Percentiles rank a stretch among this genome's conserved stretches.
These are phyloP conservation scores for Aptenodytes forsteri DNA, from an alignment of 2,113 vertebrate genomes.

Conservation along the genomic window DNA sequence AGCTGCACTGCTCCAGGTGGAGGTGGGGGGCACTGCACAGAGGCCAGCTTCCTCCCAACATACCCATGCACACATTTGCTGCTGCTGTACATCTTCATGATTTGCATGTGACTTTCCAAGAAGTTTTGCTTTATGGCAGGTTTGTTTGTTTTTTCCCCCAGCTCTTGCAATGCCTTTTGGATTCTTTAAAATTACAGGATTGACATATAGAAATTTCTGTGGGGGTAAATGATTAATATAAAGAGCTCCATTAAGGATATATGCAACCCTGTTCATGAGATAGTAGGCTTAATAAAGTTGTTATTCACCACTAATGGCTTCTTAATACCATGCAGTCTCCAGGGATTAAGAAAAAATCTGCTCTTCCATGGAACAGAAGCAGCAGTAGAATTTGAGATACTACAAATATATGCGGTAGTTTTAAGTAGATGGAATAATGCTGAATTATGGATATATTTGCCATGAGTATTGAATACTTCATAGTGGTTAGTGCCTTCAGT, in stretches of 20 bases:
- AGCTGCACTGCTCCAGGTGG: neutral
- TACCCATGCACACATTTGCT: neutral
- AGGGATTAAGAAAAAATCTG: constrained; percentile 1
- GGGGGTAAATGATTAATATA: neutral
- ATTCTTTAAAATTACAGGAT: neutral
- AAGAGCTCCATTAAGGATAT: neutral
- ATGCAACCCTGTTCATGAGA: neutral
- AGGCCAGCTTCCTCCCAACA: neutral
- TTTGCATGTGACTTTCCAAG: neutral
- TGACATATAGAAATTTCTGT: neutral
- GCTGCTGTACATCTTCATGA: neutral
- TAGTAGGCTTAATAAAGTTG: neutral
- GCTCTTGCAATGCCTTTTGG: neutral
- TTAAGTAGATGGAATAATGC: neutral
- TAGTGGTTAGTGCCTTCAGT: neutral
- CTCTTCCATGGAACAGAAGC: neutral
- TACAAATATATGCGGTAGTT: neutral
- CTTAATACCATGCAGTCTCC: neutral
- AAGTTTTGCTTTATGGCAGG: neutral
- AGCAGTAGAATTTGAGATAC: neutral
- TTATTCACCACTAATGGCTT: neutral
- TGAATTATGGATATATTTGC: neutral
- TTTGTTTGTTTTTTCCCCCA: neutral
- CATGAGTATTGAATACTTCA: neutral
- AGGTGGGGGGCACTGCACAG: neutral